Conservation (phyloP, 1,140 invertebrate genomes). For the Monochamus saltuarius region DNA sequence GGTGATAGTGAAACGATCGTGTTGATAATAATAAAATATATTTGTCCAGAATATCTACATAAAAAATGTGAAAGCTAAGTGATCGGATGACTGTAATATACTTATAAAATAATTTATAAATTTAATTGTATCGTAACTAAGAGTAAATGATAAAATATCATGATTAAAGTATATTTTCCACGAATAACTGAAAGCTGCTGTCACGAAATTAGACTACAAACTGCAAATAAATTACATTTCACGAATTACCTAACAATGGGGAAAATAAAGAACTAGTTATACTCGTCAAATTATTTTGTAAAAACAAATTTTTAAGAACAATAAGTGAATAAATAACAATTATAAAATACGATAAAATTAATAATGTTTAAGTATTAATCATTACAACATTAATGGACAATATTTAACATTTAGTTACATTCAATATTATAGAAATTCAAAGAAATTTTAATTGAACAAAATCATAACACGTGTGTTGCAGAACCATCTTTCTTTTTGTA, state of each 20-base stretch:
- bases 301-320: constrained; percentile 19
- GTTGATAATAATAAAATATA: constrained; percentile 35
- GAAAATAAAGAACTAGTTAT: constrained; percentile 18
- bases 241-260: constrained; percentile 3
- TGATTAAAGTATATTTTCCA: constrained; percentile 7
- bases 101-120: constrained; percentile 18
- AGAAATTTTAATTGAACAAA: background rate
- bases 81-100: constrained; percentile 28
- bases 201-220: constrained; percentile 10
- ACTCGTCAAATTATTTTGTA: constrained; percentile 23
- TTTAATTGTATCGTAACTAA: constrained; percentile 4
- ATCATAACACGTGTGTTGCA: background rate
- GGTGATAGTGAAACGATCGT: background rate
- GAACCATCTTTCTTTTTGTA: background rate
- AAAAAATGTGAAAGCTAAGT: constrained; percentile 30
- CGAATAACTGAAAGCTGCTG: constrained; percentile 16
- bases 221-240: constrained; percentile 16
- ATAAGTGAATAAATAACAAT: constrained; percentile 6
- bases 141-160: background rate
- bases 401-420: constrained; percentile 1
- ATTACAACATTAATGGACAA: background rate
- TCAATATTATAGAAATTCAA: constrained; percentile 4
- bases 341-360: constrained; percentile 8
- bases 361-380: constrained; percentile 1
- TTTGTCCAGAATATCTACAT: constrained; percentile 34